Base-by-base conservation (phyloP, 2,797 vertebrate genomes). In the Antennarius maculatus region DNA sequence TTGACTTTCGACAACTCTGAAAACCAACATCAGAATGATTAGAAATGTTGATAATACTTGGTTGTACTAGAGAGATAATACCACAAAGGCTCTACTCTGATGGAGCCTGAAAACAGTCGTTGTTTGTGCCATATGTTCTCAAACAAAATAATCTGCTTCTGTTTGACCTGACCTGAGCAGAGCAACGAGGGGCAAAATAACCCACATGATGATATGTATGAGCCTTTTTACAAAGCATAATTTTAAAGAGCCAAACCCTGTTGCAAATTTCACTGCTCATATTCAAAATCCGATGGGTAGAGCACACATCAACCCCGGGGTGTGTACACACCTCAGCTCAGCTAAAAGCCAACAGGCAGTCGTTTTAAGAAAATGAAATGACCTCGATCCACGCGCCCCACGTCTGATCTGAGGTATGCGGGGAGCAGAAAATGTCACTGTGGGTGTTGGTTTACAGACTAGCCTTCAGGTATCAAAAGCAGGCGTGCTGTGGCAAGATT, bases 391-490 rank as follows among this genome's bases (percentile, higher is more conserved):
- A 15, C 42, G 6, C 42, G 17, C 54, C 28, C 61, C 28, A 14
- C 8, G 8, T 69, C 53, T 65, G 69, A 79, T 74, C 47, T 71
- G 65, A 74, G 52, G 71, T 70, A 72, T 74, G 78, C 48, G 47
- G 57, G 75, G 61, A 66, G 71, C 34, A 56, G 34, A 79, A 82
- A 85, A 81, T 62, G 88, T 76, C 87, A 89, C 81, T 70, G 58
- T 63, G 61, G 76, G 87, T 86, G 73, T 91, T 79, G 43, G 77
- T 79, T 90, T 90, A 79, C 87, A 66, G 52, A 37, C 52, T 67
- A 41, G 68, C 71, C 79, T 75, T 77, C 81, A 91, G 86, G 88
- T 88, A 89, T 86, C 83, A 84, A 71, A 85, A 79, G 81, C 83
- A 74, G 87, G 79, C 74, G 69, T 85, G 88, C 80, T 64, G 3